Evolutionary conservation across 2,113 vertebrate genomes (phyloP).

Genomic region (Ceyx cyanopectus): DNA sequence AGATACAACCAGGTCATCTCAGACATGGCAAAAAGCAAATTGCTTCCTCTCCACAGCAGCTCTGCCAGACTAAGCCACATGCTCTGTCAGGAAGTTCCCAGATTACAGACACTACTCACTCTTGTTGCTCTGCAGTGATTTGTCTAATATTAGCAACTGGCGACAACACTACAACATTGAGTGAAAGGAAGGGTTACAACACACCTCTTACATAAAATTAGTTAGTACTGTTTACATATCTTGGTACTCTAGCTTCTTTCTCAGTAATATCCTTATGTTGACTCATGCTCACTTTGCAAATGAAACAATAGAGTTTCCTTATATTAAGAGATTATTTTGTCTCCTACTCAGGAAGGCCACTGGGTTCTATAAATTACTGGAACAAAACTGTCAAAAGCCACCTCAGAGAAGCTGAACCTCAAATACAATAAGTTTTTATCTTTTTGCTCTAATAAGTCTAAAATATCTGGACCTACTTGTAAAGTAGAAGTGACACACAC

Average conservation of each 20-base stretch:
- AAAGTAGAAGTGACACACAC: slow-evolving; percentile 19
- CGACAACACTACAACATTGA: not conserved
- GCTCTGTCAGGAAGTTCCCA: not conserved
- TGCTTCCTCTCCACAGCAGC: not conserved
- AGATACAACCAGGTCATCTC: not conserved
- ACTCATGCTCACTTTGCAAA: slow-evolving; percentile 20
- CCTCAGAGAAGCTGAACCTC: not conserved
- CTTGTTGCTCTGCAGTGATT: not conserved
- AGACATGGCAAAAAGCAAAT: not conserved
- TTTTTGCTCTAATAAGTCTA: not conserved
- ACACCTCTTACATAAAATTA: not conserved
- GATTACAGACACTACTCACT: not conserved
- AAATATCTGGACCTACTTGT: slow-evolving; percentile 12
- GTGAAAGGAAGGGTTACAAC: slow-evolving; percentile 33
- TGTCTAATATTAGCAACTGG: not conserved
- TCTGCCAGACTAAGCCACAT: not conserved
- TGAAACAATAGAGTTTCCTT: slow-evolving; percentile 49
- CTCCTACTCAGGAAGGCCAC: slow-evolving; percentile 5
- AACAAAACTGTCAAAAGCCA: not conserved
- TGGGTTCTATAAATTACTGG: slow-evolving; percentile 21
- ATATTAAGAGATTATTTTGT: slow-evolving; percentile 14
- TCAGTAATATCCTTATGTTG: slow-evolving; percentile 11
- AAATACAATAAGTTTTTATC: not conserved
- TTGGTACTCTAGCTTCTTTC: not conserved
- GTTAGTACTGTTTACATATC: not conserved